A percentile compares a stretch with the other conserved stretches of the same genome.
Evolutionary conservation across 2,888 invertebrate species (phyloP).

Genomic region (Nomada fabriciana): DNA sequence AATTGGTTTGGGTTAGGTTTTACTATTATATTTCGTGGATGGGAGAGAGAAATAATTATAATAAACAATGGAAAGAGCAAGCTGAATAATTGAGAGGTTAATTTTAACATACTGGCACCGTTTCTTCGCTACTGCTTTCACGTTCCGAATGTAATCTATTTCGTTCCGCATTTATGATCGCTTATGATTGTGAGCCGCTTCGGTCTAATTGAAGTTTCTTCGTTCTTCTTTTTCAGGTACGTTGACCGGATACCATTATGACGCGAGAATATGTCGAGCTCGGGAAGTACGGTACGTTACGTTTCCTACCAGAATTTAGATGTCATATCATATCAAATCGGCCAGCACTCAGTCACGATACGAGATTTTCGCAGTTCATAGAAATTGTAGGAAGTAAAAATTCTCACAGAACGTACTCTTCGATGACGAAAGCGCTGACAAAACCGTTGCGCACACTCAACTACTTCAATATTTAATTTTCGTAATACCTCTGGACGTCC

Average conservation of each 20-base stretch:
- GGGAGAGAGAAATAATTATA: no score
- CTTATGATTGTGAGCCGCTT: slow-evolving; percentile 25
- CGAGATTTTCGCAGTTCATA: background rate
- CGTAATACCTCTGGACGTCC: slow-evolving; percentile 51
- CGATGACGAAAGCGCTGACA: slow-evolving; percentile 8
- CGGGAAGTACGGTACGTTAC: slow-evolving; percentile 72
- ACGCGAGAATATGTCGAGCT: slow-evolving; percentile 73
- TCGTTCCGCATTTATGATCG: slow-evolving; percentile 52
- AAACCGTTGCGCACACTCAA: slow-evolving; percentile 22
- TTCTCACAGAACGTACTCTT: background rate
- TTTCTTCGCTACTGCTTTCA: slow-evolving; percentile 49
- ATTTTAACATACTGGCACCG: slow-evolving; percentile 74
- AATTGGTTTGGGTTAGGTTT: no score
- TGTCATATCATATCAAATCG: no score
- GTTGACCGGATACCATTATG: slow-evolving; percentile 65
- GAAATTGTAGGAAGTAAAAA: background rate
- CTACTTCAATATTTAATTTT: slow-evolving; percentile 55
- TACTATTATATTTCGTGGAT: no score
- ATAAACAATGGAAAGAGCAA: background rate
- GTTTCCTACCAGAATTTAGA: slow-evolving; percentile 13
- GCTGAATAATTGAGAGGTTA: background rate
- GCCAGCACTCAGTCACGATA: background rate
- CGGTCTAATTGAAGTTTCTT: slow-evolving; percentile 76
- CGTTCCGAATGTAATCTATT: slow-evolving; percentile 20
- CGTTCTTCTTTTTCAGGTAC: slow-evolving; percentile 74